phyloP scores from a whole-genome alignment of 2,797 vertebrate genomes.

The Melanotaenia parkinsoni region DNA sequence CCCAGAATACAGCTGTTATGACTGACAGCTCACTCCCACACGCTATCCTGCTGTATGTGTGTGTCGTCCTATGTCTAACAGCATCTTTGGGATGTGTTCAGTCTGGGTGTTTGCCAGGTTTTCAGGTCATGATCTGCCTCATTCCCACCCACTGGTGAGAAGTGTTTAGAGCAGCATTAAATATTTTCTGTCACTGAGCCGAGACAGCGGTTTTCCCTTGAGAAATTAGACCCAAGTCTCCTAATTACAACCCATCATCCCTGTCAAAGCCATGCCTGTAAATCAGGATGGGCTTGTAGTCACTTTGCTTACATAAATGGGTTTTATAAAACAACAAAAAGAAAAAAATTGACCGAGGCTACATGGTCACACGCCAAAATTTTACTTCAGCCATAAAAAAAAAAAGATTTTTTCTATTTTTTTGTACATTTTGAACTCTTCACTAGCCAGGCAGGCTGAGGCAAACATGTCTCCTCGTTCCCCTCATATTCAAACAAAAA shows the following conservation, averaged over 20 bases:
- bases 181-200: constrained; percentile 19
- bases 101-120: constrained; percentile 49
- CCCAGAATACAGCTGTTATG: constrained; percentile 67
- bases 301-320: constrained; percentile 23
- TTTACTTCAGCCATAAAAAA: neutral
- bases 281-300: constrained; percentile 8
- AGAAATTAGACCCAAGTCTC: constrained; percentile 29
- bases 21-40: constrained; percentile 52
- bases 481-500: too few species aligned
- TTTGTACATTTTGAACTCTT: too few species aligned
- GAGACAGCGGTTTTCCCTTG: constrained; percentile 23
- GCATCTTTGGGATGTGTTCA: constrained; percentile 33
- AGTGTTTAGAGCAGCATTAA: neutral
- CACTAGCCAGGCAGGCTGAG: neutral
- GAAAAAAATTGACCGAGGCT: neutral
- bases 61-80: constrained; percentile 42
- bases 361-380: neutral
- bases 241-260: constrained; percentile 44
- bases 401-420: neutral
- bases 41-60: constrained; percentile 8
- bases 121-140: constrained; percentile 46
- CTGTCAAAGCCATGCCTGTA: constrained; percentile 14
- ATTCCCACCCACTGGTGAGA: neutral
- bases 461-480: neutral
- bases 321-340: constrained; percentile 1